These are phyloP conservation scores for Cryptosula pallasiana DNA, from an alignment of 2,888 invertebrate species.

Conservation along the genomic window DNA sequence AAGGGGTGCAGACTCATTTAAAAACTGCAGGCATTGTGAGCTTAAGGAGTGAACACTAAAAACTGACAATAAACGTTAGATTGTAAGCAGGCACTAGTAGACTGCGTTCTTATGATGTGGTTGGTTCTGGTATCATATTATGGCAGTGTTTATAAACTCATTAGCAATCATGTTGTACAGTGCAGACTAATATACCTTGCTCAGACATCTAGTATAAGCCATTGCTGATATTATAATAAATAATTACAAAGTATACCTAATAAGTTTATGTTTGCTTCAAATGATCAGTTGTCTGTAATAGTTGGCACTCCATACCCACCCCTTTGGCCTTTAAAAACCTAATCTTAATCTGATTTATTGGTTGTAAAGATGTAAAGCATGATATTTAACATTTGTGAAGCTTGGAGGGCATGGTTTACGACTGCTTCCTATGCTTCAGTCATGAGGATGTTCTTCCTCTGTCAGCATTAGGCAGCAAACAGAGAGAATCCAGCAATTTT, in stretches of 20 bases:
- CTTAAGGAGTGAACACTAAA: neutral
- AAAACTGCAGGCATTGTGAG: neutral
- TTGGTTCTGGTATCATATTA: neutral
- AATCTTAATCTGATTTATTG: neutral
- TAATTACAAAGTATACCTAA: neutral
- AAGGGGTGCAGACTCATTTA: no score
- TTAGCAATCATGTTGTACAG: neutral
- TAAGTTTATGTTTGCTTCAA: neutral
- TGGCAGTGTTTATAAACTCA: constrained; percentile 22
- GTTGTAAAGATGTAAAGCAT: neutral
- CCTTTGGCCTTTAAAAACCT: neutral
- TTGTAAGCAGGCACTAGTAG: neutral
- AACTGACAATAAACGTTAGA: constrained; percentile 13
- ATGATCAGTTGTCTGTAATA: neutral
- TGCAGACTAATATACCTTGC: neutral
- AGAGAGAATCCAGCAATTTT: no score
- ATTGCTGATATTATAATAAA: neutral
- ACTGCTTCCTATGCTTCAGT: no score
- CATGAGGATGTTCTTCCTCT: no score
- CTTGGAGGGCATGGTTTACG: neutral
- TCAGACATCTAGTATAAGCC: neutral
- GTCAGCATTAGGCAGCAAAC: no score
- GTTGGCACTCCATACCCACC: neutral
- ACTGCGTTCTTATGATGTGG: neutral
- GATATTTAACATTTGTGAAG: neutral